Evolutionary conservation across 2,888 invertebrate genomes (phyloP).

Genomic region (Steinernema carpocapsae): DNA sequence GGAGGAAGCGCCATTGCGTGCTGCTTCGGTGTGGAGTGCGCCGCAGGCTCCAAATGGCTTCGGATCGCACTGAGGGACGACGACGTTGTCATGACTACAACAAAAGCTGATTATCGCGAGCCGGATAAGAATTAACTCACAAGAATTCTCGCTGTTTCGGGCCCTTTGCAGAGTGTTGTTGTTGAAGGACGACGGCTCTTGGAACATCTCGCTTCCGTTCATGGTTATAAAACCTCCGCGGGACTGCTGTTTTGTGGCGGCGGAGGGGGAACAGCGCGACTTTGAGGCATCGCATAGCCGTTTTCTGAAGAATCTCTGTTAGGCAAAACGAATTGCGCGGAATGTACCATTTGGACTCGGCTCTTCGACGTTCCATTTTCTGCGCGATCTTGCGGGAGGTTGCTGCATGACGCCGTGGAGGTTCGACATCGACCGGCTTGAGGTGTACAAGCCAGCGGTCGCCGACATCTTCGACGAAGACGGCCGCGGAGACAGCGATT

Average conservation of each 20-base stretch:
- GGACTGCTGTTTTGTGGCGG: not conserved
- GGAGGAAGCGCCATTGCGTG: slow-evolving; percentile 29
- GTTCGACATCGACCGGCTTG: slow-evolving; percentile 54
- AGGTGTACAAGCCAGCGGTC: slow-evolving; percentile 34
- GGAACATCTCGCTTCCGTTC: slow-evolving; percentile 20
- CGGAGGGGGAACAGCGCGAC: slow-evolving; percentile 23
- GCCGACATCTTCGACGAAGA: slow-evolving; percentile 32
- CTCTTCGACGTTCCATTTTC: slow-evolving; percentile 27
- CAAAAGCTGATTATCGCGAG: not conserved
- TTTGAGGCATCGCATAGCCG: slow-evolving; percentile 5
- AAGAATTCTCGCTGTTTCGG: slow-evolving; percentile 6
- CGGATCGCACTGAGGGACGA: slow-evolving; percentile 16
- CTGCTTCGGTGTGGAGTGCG: slow-evolving; percentile 4
- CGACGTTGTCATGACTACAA: slow-evolving; percentile 34
- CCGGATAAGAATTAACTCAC: not conserved
- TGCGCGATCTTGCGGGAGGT: slow-evolving; percentile 12
- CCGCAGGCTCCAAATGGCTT: slow-evolving; percentile 15
- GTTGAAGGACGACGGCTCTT: not conserved
- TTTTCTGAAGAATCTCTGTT: slow-evolving; percentile 1
- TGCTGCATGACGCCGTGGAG: slow-evolving; percentile 40
- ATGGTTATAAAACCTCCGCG: slow-evolving; percentile 35
- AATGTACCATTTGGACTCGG: not conserved
- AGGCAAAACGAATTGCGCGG: not conserved
- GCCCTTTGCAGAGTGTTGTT: not conserved
- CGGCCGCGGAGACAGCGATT: slow-evolving; percentile 18